Base-by-base conservation (phyloP, 2,113 vertebrate species). In the Asarcornis scutulata region DNA sequence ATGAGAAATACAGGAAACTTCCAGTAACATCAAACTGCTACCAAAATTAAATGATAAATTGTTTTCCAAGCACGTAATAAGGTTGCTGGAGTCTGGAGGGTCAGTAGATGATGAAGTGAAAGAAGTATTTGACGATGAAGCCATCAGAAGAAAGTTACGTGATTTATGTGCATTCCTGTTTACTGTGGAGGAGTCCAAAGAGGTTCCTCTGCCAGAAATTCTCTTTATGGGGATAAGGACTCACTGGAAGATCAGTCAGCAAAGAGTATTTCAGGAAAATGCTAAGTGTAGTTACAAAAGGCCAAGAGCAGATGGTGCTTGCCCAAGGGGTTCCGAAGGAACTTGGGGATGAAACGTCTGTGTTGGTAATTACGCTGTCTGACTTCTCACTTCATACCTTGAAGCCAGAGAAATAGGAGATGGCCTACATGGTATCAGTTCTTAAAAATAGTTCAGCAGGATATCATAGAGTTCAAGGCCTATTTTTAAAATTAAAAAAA, bases 251-350 rank as follows among this genome's bases (percentile, higher is more conserved):
- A 55, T 88, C n/a, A 73, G 9, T 86, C 64, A 90, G 86, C 59
- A 92, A 82, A 84, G 29, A 84, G 58, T 91, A 26, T 62, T 92
- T 86, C 71, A 88, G 69, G 62, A 78, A 81, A 92, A 68, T 68
- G 34, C 60, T 93, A 92, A 88, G 83, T 91, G 78, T 25, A 92
- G 52, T 86, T 83, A 62, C 21, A 46, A 60, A 88, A 85, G 89
- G 89, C 84, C 88, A 93, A 77, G 64, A 83, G 17, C 90, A 91
- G 91, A 88, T 92, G 96, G 88, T 96, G 80, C 36, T 88, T 74
- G 36, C 86, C 72, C 52, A 55, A n/a, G 68, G 68, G 79, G 81
- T 93, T 69, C 91, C 67, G 55, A 71, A 76, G 88, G 80, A 93
- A 78, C 60, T 62, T 0, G 0, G n/a, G n/a, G 60, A 36, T 93